These are phyloP conservation scores for Myotis brandtii DNA, from an alignment of 2,113 vertebrate genomes.

Conservation along the genomic window DNA sequence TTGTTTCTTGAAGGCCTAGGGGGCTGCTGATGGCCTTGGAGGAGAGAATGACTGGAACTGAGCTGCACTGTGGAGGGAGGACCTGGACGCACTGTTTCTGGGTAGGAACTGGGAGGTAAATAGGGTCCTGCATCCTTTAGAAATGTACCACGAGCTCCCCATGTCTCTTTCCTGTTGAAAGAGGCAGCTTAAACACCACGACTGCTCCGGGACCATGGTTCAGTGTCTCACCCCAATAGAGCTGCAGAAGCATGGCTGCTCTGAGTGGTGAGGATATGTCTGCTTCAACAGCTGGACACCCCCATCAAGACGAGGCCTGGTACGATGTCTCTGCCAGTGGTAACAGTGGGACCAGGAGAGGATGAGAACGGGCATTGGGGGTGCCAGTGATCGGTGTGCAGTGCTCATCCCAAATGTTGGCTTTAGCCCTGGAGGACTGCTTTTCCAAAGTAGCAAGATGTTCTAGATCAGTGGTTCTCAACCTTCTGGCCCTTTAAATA, in stretches of 20 bases:
- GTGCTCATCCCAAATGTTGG: background rate
- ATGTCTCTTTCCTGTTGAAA: slow-evolving; percentile 2
- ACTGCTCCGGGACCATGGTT: background rate
- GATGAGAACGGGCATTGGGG: background rate
- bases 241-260: background rate
- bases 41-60: background rate
- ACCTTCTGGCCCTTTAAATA: too few relatives aligned
- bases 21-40: background rate
- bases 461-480: background rate
- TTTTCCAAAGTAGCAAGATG: background rate
- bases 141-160: background rate
- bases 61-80: background rate
- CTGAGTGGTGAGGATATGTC: slow-evolving; percentile 20
- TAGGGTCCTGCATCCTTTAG: background rate
- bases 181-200: slow-evolving; percentile 26
- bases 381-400: background rate
- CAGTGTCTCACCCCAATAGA: background rate
- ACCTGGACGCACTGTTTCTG: background rate
- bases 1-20: background rate
- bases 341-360: background rate
- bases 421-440: background rate
- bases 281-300: slow-evolving; percentile 1
- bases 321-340: background rate
- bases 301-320: background rate
- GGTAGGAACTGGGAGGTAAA: background rate